Evolutionary conservation across 2,797 vertebrate species (phyloP), one percentile per base, ranked within the genome.

Genomic region (Sternotherus odoratus): DNA sequence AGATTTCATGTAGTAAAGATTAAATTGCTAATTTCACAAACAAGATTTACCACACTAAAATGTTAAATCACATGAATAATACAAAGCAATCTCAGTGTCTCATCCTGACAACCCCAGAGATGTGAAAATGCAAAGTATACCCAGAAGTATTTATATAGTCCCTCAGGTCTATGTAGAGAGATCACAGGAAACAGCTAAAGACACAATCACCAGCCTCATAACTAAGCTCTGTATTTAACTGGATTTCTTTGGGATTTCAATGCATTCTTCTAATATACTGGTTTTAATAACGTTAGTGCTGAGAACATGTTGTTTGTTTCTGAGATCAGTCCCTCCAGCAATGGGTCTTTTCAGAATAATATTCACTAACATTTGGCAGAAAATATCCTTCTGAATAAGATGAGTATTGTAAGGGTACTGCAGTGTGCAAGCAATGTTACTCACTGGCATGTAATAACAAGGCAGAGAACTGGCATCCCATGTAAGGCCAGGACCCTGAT

Each of bases 181-280:
- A 87, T 95, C 91, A 96, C 28, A 17, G 95, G 93, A 96, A 97
- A 90, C 85, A 91, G 92, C 77, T 94, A 95, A 93, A 95, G 82
- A 88, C 87, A 60, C 84, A 91, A 78, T 90, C 87, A 86, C 57
- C 57, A 81, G 50, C n/a, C 63, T 80, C 12, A 5, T 89, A 91
- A 86, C 72, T 75, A 85, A 91, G 66, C 69, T 48, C 85, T 91
- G 86, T 24, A 0, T 94, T 97, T 94, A 92, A 86, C 77, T 83
- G 91, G 82, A 36, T 87, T 77, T 96, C 91, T 85, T 91, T 75
- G 89, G 94, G 81, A 78, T 91, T 81, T 90, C 93, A 82, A 12
- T 93, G 50, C 90, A 97, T 93, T 92, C 12, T 82, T 88, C 75
- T 95, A 86, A 69, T 92, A 83, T 94, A 84, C 82, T 91, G 94